Base-by-base conservation (phyloP, 1,140 invertebrate genomes). In the Eciton burchellii region DNA sequence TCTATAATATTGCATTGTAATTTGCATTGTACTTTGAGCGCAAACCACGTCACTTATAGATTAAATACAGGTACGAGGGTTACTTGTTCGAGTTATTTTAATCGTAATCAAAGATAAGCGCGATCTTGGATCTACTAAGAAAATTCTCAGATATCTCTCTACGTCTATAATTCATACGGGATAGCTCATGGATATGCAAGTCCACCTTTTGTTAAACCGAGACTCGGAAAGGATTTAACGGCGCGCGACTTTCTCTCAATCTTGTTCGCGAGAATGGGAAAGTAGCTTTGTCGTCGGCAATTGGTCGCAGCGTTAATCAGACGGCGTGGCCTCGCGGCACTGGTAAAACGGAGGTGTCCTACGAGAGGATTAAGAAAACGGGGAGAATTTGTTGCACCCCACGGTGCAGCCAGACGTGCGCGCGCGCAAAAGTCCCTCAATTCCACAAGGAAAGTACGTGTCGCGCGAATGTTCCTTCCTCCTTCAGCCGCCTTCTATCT, bases 171-270 rank as follows among this genome's bases (percentile, higher is more conserved):
- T 47, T 21, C 14, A 41, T 29, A 49, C 35, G 19, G 57, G 21
- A 62, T 49, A 74, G 62, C n/a, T 49, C 57, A 35, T 74, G 72
- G 57, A 62, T 62, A 49, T 74, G 21, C 43, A 29, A 24, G 43
- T 62, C 57, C 14, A 3, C 8, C 4, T 47, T 74, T 74, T 62
- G 47, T 74, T 74, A 74, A 63, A 74, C 62, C 35, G 57, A 63
- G 57, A 24, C 21, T 60, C 56, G 43, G 43, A 63, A 62, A 63
- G 19, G 52, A 3, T 56, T 72, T 72, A 59, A 59, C 14, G 12
- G 41, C 16, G 47, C 29, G 35, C 68, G 68, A 21, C 16, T 35
- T 70, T 79, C 72, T 79, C 65, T 79, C 70, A 77, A 79, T 79
- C 49, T 26, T 12, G 21, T 56, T 24, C 24, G 35, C 21, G 12